Evolutionary conservation across 2,888 invertebrate species (phyloP), one percentile per base, ranked within the genome.

Genomic region (Pseudococcus jackbeardsleyi): DNA sequence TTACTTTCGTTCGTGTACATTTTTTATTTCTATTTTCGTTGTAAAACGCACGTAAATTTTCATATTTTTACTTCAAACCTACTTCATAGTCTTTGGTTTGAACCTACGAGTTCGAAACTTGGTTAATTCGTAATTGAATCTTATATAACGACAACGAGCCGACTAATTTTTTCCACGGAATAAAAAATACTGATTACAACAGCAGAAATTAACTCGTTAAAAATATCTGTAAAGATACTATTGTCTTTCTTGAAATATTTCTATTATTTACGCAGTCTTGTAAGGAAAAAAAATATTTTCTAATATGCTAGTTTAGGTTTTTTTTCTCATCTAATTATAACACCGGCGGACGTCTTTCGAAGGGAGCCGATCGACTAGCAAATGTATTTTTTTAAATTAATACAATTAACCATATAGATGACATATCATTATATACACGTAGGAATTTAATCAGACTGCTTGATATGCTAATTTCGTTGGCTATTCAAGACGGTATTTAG

Each of bases 381-480:
- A 68, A 72, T 12, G 22, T 19, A 12, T 64, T 64, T 64, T 64
- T 64, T 72, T 72, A 15, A 72, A 72, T 64, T 64, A 54, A 54
- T 68, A 68, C 8, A 72, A 72, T 72, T 33, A 72, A 33, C 72
- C 33, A 72, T 33, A 64, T 72, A 72, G 33, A 26, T 33, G 72
- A 33, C 33, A 72, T 72, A 33, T 33, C 33, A 33, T 72, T 68
- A 72, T 72, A 72, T 72, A 72, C 72, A 72, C 33, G 33, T 72
- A 72, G 72, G 72, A 72, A 72, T 72, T 72, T 72, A 72, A 72
- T 72, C 72, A 72, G 72, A 72, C 72, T 72, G 72, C 72, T 72
- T 72, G 72, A 72, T 72, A 72, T 72, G 72, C 26, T 64, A 64
- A 64, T 64, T 42, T 64, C 64, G 64, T 64, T 64, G 3, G 64